Evolutionary conservation across 2,797 vertebrate genomes (phyloP).

Genomic region (Clarias fuscus): DNA sequence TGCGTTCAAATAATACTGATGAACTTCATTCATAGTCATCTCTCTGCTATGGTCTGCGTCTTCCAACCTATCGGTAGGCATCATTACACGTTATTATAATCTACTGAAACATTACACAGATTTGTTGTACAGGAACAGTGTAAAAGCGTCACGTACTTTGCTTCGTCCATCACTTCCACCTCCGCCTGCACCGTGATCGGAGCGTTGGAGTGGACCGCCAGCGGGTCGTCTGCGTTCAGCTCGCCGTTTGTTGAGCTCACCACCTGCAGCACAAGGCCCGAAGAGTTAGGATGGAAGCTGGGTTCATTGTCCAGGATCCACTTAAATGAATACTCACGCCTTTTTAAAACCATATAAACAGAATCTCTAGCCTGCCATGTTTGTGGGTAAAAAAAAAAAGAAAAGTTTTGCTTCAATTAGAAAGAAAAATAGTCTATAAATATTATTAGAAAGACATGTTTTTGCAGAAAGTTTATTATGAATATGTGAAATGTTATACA

Average conservation of each 20-base stretch:
- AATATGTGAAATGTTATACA: neutral
- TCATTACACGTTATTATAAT: neutral
- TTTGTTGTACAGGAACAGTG: neutral
- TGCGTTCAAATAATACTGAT: neutral
- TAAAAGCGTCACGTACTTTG: constrained; percentile 85
- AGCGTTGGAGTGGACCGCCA: constrained; percentile 87
- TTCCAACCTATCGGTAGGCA: neutral
- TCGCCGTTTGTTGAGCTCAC: constrained; percentile 98
- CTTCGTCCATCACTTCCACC: constrained; percentile 97
- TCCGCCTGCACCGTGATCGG: constrained; percentile 92
- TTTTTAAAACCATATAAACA: neutral
- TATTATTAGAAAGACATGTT: neutral
- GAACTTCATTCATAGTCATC: neutral
- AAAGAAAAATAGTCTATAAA: neutral
- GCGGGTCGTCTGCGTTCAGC: constrained; percentile 92
- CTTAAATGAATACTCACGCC: neutral
- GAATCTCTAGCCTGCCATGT: too few relatives aligned
- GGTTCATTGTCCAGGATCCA: neutral
- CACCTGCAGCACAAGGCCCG: constrained; percentile 78
- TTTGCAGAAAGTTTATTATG: neutral
- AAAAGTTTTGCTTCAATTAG: neutral
- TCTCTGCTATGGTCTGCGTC: too few relatives aligned
- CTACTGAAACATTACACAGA: neutral
- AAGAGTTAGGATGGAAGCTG: neutral
- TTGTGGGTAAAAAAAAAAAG: neutral